Evolutionary conservation across 2,888 invertebrate species (phyloP), one percentile per base, ranked within the genome.

Genomic region (Xestia c-nigrum): DNA sequence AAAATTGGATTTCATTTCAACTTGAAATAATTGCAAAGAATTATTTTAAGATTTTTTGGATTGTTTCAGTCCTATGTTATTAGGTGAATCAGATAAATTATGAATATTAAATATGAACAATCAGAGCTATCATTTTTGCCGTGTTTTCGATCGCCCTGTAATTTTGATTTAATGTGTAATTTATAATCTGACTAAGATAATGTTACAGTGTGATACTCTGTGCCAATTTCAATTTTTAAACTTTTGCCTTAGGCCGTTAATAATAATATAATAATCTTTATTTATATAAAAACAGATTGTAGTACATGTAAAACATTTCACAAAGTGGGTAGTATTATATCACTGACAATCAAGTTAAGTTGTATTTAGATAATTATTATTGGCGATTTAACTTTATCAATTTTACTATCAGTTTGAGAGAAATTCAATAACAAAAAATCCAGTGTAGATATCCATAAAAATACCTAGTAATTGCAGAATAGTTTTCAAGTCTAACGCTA

Each of bases 101-200:
- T 63, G 63, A 31, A 59, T 40, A n/a, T 63, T 40, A n/a, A 43
- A 43, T 43, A 16, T 24, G 10, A 46, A 76, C 10, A 68, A 31
- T 55, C 46, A 64, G 6, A 55, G 24, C 16, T n/a, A 19, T 31
- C 31, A 5, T n/a, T 52, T 19, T 52, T 43, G 31, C 5, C 61
- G 14, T 40, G 14, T n/a, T 46, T 59, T 61, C n/a, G 7, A 72
- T 40, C 10, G 7, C 21, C 0, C 52, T 7, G 14, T 52, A 78
- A 73, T 72, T 78, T 78, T 52, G 24, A 31, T 67, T n/a, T 64
- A 61, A 46, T 69, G 52, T 70, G 16, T 55, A 70, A 55, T 63
- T 55, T 76, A 66, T 50, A 66, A 52, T n/a, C 68, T n/a, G 19
- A n/a, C 0, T 43, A 46, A 61, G 21, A 38, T 40, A 9, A 31